Base-by-base conservation (phyloP, 92 coral and sea anemone genomes). In the Plumapathes pennacea region DNA sequence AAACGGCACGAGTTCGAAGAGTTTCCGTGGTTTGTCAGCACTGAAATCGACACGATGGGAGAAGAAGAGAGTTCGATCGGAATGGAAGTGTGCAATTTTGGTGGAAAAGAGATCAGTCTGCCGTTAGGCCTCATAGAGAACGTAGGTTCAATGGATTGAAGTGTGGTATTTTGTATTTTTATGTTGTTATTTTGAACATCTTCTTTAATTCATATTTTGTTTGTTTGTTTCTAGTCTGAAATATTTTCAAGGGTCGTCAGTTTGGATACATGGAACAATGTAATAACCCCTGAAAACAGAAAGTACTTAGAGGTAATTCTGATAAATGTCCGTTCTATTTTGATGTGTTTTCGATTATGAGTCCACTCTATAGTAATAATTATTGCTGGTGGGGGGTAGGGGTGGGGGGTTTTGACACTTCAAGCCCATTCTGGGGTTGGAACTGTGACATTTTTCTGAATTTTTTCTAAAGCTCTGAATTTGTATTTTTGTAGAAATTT, bases 61-160 rank as follows among this genome's bases (percentile, higher is more conserved):
- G 95, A 76, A 27, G 89, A 82, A 41, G 57, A 63, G 44, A 68
- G 52, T 38, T 44, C 57, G 46, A 62, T 58, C 25, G 97, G 81
- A 30, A 76, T 81, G 69, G 98, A 92, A 69, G 89, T 78, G 50
- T 92, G 98, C 59, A 82, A 79, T 52, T 74, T 88, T 38, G 76
- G 47, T 25, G 96, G 96, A 54, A 68, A 73, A 39, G 86, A 84
- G 50, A 58, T 84, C 6, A 78, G 84, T 8, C 80, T 92, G 55
- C 98, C 98, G 2, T 60, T 90, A 34, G 98, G 88, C 21, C 73
- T 92, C 28, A 81, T 92, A 10, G 90, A 92, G 57, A 79, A 86
- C 78, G 98, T 92, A 70, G 56, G 63, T 45, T n/a, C n/a, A n/a
- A n/a, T n/a, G n/a, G n/a, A n/a, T n/a, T n/a, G n/a, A n/a, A n/a